These are phyloP conservation scores for Nothoprocta pentlandii DNA, from an alignment of 2,113 vertebrate genomes.

Conservation along the genomic window DNA sequence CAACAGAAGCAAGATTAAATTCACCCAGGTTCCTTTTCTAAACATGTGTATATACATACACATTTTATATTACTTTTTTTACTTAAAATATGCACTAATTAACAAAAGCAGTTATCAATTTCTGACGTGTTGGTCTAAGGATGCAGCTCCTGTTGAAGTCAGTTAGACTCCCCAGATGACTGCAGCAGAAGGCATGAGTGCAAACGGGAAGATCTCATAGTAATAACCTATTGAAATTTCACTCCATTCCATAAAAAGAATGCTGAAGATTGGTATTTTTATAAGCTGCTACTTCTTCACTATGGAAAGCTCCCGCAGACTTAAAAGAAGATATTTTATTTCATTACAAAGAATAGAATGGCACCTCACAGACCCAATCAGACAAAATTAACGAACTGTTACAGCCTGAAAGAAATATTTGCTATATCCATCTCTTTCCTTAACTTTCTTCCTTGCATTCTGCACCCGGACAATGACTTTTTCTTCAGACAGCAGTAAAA, in stretches of 20 bases:
- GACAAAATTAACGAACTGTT: background rate
- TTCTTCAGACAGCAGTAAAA: background rate
- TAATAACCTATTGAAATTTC: background rate
- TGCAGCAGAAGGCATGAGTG: background rate
- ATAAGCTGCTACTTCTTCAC: background rate
- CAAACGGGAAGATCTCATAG: background rate
- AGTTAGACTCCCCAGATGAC: background rate
- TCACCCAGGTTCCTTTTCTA: background rate
- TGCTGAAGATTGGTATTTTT: background rate
- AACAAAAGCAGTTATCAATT: background rate
- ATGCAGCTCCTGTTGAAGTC: background rate
- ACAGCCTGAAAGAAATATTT: background rate
- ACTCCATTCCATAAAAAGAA: background rate
- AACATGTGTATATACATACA: too few relatives aligned
- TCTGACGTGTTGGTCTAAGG: background rate
- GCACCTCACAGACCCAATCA: background rate
- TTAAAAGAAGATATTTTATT: conserved; percentile 5
- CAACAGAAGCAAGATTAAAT: background rate
- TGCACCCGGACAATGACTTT: background rate
- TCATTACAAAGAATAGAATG: background rate
- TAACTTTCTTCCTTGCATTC: background rate
- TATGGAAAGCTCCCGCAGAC: background rate
- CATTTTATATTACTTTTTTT: background rate
- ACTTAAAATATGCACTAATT: background rate
- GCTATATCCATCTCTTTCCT: background rate